These are phyloP conservation scores for Oriolus oriolus DNA, from an alignment of 2,113 vertebrate genomes.

Conservation along the genomic window DNA sequence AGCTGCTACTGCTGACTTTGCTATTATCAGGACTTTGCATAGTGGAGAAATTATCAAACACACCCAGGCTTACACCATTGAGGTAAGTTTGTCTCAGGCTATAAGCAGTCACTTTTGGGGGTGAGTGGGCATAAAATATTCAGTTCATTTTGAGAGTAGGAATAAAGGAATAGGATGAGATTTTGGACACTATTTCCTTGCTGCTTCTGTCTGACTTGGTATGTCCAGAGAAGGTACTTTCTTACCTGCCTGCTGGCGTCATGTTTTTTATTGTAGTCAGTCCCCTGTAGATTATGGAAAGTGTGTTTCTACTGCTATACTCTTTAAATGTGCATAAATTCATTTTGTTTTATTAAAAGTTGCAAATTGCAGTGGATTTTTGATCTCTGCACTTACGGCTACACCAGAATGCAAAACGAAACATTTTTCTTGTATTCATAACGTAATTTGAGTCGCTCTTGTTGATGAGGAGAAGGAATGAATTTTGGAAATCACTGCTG, in stretches of 20 bases:
- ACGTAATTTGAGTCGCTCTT: background rate
- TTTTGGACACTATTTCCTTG: background rate
- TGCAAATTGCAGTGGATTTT: background rate
- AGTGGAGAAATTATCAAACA: slow-evolving; percentile 80
- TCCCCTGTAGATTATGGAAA: background rate
- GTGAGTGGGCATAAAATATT: background rate
- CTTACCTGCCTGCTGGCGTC: background rate
- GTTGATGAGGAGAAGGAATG: background rate
- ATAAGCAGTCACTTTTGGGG: background rate
- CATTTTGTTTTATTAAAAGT: background rate
- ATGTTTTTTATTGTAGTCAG: background rate
- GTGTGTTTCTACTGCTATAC: background rate
- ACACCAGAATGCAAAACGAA: background rate
- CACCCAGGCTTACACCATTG: slow-evolving; percentile 80
- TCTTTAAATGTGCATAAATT: background rate
- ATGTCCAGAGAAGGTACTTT: background rate
- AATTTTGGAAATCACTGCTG: background rate
- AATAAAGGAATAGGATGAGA: background rate
- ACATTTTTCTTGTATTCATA: background rate
- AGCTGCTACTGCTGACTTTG: slow-evolving; percentile 73
- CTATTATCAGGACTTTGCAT: slow-evolving; percentile 72
- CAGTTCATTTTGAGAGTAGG: background rate
- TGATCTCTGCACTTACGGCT: background rate
- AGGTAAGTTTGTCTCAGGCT: slow-evolving; percentile 75
- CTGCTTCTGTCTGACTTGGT: background rate